Conservation (phyloP, 2,797 vertebrate genomes). For the Valencia hispanica region DNA sequence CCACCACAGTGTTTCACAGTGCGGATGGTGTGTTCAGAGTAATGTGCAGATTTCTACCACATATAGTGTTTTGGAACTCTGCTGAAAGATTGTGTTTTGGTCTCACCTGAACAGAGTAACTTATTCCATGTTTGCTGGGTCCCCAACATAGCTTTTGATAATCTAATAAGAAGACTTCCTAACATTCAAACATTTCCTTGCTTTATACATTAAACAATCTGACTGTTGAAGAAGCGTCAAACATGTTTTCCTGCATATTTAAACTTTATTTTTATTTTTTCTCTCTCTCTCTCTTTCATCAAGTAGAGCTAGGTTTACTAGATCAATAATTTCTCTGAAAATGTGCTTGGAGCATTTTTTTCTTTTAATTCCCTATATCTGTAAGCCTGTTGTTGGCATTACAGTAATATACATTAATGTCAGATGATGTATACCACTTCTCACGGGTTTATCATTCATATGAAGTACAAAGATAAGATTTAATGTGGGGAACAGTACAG, state of each 20-base stretch:
- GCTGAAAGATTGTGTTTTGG: background rate
- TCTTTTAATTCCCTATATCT: slow-evolving; percentile 31
- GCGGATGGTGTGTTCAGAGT: background rate
- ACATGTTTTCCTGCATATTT: slow-evolving; percentile 69
- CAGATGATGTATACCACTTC: background rate
- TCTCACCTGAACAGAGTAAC: background rate
- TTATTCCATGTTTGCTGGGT: background rate
- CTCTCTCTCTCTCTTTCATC: too few relatives aligned
- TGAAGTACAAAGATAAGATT: background rate
- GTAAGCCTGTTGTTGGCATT: slow-evolving; percentile 33
- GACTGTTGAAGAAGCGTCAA: slow-evolving; percentile 74
- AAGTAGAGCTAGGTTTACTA: slow-evolving; percentile 59
- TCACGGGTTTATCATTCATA: background rate
- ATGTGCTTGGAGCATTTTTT: slow-evolving; percentile 41
- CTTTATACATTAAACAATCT: slow-evolving; percentile 80
- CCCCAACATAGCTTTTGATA: background rate
- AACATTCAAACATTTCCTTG: slow-evolving; percentile 63
- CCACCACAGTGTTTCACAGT: background rate
- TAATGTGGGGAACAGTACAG: background rate
- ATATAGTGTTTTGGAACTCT: background rate
- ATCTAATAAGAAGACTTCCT: background rate
- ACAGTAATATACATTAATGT: background rate
- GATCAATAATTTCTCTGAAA: slow-evolving; percentile 46
- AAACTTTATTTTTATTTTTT: background rate
- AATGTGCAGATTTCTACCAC: background rate